Percentiles rank a stretch among this genome's conserved stretches.
Conservation (phyloP, 2,888 invertebrate species). For the Amorpha juglandis region DNA sequence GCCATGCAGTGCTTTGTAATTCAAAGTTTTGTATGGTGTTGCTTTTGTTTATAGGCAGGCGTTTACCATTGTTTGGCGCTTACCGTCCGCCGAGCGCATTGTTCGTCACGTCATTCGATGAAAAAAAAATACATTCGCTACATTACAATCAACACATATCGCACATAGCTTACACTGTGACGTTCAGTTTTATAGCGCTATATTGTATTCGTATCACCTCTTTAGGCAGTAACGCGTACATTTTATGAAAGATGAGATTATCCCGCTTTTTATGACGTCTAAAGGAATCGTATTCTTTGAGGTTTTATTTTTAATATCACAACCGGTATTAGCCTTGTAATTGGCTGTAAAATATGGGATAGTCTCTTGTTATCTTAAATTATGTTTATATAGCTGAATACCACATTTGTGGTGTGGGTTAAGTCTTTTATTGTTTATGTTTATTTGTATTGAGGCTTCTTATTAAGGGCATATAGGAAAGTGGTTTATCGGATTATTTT, state of each 20-base stretch:
- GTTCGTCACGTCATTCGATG: too few relatives aligned
- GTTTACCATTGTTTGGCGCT: too few relatives aligned
- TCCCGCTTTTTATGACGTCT: slow-evolving; percentile 44
- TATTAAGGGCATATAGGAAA: slow-evolving; percentile 9
- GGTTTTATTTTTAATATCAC: slow-evolving; percentile 31
- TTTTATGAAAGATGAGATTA: slow-evolving; percentile 51
- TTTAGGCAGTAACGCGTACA: slow-evolving; percentile 39
- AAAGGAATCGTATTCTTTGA: slow-evolving; percentile 26
- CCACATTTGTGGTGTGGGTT: slow-evolving; percentile 4
- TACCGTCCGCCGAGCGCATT: too few relatives aligned
- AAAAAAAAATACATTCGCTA: too few relatives aligned
- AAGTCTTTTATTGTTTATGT: slow-evolving; percentile 23
- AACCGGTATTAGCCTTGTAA: slow-evolving; percentile 24
- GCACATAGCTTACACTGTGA: slow-evolving; percentile 11
- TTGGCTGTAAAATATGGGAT: slow-evolving; percentile 31
- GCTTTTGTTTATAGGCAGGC: too few relatives aligned
- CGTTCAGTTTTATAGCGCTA: slow-evolving; percentile 30
- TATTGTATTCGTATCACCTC: slow-evolving; percentile 49
- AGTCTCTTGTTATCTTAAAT: slow-evolving; percentile 25
- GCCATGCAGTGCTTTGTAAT: too few relatives aligned
- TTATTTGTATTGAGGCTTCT: slow-evolving; percentile 6
- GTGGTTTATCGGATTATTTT: slow-evolving; percentile 10
- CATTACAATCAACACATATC: not conserved
- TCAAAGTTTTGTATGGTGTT: too few relatives aligned
- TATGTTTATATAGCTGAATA: slow-evolving; percentile 24